Percentiles rank a stretch among this genome's conserved stretches.
Evolutionary conservation across 1,140 invertebrate genomes (phyloP).

Genomic region (Caenorhabditis tropicalis): DNA sequence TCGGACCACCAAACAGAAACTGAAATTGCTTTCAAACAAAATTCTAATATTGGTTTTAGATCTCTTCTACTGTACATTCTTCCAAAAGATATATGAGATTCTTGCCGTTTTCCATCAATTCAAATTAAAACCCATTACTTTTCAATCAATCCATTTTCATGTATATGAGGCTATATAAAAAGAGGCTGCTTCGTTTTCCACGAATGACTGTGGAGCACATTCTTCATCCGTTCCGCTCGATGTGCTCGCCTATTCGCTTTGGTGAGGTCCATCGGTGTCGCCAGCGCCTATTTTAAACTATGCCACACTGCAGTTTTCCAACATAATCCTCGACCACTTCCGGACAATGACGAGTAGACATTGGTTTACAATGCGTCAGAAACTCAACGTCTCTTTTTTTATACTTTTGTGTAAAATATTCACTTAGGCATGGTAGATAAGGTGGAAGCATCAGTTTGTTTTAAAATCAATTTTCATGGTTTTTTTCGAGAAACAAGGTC

Average conservation of each 20-base stretch:
- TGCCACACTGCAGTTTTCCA: slow-evolving; percentile 29
- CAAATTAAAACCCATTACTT: slow-evolving; percentile 23
- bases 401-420: not conserved
- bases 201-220: not conserved
- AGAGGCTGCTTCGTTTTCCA: not conserved
- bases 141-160: slow-evolving; percentile 3
- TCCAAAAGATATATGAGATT: not conserved
- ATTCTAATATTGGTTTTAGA: not conserved
- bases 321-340: slow-evolving; percentile 23
- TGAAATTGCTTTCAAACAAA: not conserved
- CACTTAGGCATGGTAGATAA: too few relatives aligned
- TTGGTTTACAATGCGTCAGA: slow-evolving; percentile 18
- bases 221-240: slow-evolving; percentile 34
- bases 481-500: too few relatives aligned
- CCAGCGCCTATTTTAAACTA: slow-evolving; percentile 30
- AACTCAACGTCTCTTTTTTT: not conserved
- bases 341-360: slow-evolving; percentile 24
- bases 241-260: not conserved
- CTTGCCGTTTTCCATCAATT: not conserved
- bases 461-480: too few relatives aligned
- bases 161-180: slow-evolving; percentile 19
- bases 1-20: not conserved
- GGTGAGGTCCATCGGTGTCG: slow-evolving; percentile 8
- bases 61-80: not conserved
- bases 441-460: too few relatives aligned